Conservation (phyloP, 2,888 invertebrate genomes). For the Torymus auratus region DNA sequence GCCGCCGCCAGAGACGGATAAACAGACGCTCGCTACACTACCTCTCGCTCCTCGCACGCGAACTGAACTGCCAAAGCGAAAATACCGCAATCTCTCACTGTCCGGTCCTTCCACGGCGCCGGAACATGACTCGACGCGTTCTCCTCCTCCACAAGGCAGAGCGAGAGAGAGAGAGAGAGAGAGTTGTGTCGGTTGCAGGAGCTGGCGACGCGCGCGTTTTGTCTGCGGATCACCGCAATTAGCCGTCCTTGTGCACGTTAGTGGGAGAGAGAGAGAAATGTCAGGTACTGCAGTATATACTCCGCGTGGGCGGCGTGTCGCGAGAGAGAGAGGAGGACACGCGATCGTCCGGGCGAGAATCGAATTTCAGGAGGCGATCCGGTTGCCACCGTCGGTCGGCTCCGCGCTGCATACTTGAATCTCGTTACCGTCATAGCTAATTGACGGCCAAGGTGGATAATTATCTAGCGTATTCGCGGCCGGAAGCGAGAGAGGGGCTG, state of each 20-base stretch:
- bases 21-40: not conserved
- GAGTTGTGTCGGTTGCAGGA: constrained; percentile 44
- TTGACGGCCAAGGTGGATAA: not conserved
- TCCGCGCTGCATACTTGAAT: not conserved
- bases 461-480: too few species aligned
- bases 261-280: not conserved
- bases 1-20: not conserved
- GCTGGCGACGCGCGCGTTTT: constrained; percentile 30
- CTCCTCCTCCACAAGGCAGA: not conserved
- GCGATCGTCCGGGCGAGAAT: constrained; percentile 29
- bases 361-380: constrained; percentile 8
- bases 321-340: not conserved
- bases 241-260: constrained; percentile 13
- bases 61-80: constrained; percentile 48
- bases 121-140: constrained; percentile 45
- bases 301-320: too few species aligned
- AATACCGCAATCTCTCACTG: constrained; percentile 57
- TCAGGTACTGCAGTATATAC: not conserved
- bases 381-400: too few species aligned
- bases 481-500: too few species aligned
- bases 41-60: too few species aligned
- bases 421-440: not conserved
- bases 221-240: constrained; percentile 54
- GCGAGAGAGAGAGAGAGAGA: not conserved
- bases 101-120: constrained; percentile 46